Conservation (phyloP, 92 coral and sea anemone species). For the Epizoanthus illoricatus region DNA sequence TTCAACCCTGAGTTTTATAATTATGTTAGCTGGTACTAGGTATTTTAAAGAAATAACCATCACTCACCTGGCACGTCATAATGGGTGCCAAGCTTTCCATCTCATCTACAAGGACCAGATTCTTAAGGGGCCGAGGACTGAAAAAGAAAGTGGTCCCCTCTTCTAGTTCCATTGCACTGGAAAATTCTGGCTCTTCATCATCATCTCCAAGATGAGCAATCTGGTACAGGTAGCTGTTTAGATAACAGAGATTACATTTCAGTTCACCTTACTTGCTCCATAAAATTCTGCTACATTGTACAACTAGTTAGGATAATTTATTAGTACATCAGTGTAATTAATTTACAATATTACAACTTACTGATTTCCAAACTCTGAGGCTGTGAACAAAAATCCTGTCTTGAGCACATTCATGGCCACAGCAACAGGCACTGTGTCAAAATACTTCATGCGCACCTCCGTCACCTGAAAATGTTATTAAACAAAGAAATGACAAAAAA, state of each 20-base stretch:
- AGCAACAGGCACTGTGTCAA: slow-evolving; percentile 95
- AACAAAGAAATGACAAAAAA: neutral
- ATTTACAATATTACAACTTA: slow-evolving; percentile 43
- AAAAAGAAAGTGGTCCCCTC: slow-evolving; percentile 98
- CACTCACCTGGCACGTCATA: slow-evolving; percentile 84
- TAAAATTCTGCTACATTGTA: neutral
- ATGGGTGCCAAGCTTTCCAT: slow-evolving; percentile 94
- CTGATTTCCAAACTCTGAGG: slow-evolving; percentile 99
- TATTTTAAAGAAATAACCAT: neutral
- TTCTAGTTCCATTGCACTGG: slow-evolving; percentile 94
- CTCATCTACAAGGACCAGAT: slow-evolving; percentile 96
- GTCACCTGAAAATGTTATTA: slow-evolving; percentile 74
- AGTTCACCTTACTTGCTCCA: neutral
- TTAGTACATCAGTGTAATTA: too few relatives aligned
- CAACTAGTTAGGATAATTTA: neutral
- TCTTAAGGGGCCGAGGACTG: slow-evolving; percentile 88
- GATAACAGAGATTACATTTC: neutral
- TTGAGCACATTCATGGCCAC: slow-evolving; percentile 91
- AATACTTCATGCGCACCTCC: slow-evolving; percentile 94
- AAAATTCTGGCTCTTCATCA: slow-evolving; percentile 97
- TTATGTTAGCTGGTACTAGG: too few relatives aligned
- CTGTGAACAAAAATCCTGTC: slow-evolving; percentile 94
- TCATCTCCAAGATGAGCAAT: slow-evolving; percentile 99
- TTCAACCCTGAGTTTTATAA: too few relatives aligned
- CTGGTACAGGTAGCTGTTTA: slow-evolving; percentile 86